Base-by-base conservation (phyloP, 2,888 invertebrate genomes). In the Pherbina coryleti region DNA sequence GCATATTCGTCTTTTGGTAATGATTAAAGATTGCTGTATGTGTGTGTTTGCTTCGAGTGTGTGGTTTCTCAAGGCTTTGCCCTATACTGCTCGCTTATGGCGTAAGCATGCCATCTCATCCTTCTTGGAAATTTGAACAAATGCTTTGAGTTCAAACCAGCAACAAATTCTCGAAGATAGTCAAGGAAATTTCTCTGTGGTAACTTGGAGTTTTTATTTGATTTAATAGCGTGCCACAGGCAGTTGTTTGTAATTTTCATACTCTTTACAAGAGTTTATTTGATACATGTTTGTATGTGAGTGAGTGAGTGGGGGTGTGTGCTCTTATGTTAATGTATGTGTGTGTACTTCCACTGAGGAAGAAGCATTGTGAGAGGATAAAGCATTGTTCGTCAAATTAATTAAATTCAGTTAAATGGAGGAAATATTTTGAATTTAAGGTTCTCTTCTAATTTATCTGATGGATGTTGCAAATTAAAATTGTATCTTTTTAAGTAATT, bases 111-210 rank as follows among this genome's bases (percentile, higher is more conserved):
- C 31, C 28, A 17, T 34, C 4, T 34, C 34, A 28, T 64, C 17
- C 34, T 64, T 64, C 34, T 28, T 64, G 8, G 34, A 28, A 64
- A 64, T 64, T 31, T 34, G 34, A n/a, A 31, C 31, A 64, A 64
- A 64, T 62, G 34, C 34, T 17, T 44, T n/a, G 31, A 17, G 34
- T 64, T 64, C 22, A 44, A 44, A 44, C 44, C 44, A 44, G 44
- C 44, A 11, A 44, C 44, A 44, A 44, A 44, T 44, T 34, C 64
- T 34, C 64, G 17, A 31, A 51, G 69, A 51, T 51, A 51, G 69
- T 69, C 51, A 28, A 28, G 28, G 51, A 25, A 69, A 19, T 22
- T 69, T 25, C 69, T 69, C 51, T 51, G 69, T 69, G 69, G 69
- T 28, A n/a, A n/a, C 28, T 9, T 11, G 9, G 9, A 66, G 66